Evolutionary conservation across 1,140 invertebrate genomes (phyloP), one percentile per base, ranked within the genome.

Genomic region (Pectinophora gossypiella): DNA sequence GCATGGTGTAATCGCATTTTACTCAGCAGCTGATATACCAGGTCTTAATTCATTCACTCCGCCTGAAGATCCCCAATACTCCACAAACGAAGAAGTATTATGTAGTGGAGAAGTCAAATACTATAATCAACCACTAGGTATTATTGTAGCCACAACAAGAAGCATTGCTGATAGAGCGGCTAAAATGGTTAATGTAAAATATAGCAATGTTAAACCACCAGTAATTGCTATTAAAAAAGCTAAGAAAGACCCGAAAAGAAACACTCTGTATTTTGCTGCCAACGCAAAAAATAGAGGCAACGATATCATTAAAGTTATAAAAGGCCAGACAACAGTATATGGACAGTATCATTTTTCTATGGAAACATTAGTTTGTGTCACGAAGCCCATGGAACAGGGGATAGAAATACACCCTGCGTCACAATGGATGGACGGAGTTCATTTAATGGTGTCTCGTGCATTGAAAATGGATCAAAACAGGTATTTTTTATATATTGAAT

Each of bases 21-120:
- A 91, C 57, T 89, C 90, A n/a, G 92, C 91, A 1, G 91, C 91
- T 61, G 94, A 96, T 76, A 89, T 96, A 22, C 93, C 94, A 0
- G 94, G 94, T 5, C 70, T 80, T 42, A 95, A 95, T 70, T 71
- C 81, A 1, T 92, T 89, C 44, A 85, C 77, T 7, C 60, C 77
- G 2, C 56, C 44, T 0, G 22, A 64, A 0, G 48, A 49, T 54
- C 21, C 56, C n/a, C 21, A 81, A 10, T 59, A 54, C 46, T 13
- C 54, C 19, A 48, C 52, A 0, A 76, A 87, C 50, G 88, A 90
- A 77, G 89, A 90, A 70, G 67, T 91, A 13, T 82, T 91, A 59
- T 89, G 86, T 51, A 58, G 68, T 23, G 76, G 73, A 3, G 54
- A 61, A 9, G 89, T 95, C 0, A 67, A 85, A 16, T 93, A 91